These are phyloP conservation scores for Neotragus pygmaeus DNA, from an alignment of 2,113 vertebrate genomes.

Conservation along the genomic window DNA sequence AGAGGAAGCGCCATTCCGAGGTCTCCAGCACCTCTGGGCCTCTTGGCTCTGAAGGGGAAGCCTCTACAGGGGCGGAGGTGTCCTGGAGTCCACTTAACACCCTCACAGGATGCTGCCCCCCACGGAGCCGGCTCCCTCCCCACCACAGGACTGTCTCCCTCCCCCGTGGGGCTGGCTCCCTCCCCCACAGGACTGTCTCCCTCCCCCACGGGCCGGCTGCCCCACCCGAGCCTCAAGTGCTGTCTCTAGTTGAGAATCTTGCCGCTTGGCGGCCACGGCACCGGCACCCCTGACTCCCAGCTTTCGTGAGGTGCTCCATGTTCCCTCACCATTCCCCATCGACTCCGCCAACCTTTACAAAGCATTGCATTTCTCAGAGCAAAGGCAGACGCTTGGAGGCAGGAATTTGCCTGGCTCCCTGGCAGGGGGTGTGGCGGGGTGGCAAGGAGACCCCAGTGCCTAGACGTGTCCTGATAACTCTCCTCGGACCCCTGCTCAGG, in stretches of 20 bases:
- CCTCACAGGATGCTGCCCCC: neutral
- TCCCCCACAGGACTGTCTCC: accelerated
- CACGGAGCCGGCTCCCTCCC: accelerated
- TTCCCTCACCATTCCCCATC: neutral
- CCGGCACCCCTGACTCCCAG: neutral
- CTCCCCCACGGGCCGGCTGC: accelerated
- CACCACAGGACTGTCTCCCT: accelerated
- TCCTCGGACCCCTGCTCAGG: accelerated
- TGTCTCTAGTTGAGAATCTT: neutral
- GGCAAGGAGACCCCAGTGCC: neutral
- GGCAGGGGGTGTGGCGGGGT: too few relatives aligned
- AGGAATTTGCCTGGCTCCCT: accelerated
- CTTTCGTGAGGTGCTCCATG: neutral
- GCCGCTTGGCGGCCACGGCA: neutral
- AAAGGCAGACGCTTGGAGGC: neutral
- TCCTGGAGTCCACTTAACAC: neutral
- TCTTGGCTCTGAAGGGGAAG: neutral
- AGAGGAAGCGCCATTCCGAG: neutral
- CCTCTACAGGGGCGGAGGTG: accelerated
- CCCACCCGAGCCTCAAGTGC: accelerated
- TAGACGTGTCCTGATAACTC: accelerated
- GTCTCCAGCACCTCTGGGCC: neutral
- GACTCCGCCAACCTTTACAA: accelerated
- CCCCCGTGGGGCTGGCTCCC: accelerated
- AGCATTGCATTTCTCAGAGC: accelerated